Evolutionary conservation across 2,113 vertebrate genomes (phyloP), one percentile per base, ranked within the genome.

Genomic region (Electrona antarctica): DNA sequence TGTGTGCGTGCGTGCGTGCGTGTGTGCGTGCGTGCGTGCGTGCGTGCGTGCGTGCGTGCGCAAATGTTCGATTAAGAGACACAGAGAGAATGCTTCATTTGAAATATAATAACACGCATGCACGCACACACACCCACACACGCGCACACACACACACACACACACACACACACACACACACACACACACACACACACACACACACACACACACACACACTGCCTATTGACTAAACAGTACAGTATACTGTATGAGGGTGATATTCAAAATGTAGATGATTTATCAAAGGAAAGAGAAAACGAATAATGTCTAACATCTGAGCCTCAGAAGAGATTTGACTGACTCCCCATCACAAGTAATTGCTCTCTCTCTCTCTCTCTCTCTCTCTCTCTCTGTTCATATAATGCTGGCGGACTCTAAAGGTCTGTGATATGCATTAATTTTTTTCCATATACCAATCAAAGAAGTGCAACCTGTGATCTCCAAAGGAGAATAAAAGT

Each of bases 361-460:
- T 69, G 55, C 67, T 82, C 54, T 73, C 21, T 69, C 52, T 50
- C 1, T 65, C 49, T 52, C 48, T 54, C n/a, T 49, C 48, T 54
- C n/a, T 49, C 15, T 48, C 12, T 46, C 5, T 46, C 33, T 61
- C 29, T 46, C 41, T 21, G 21, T 50, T 4, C 8, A 13, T 41
- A 10, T 71, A 82, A 80, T 66, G 67, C 10, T 52, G 59, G 5
- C 10, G 33, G 59, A 74, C 77, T 74, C 62, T 67, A 59, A 60
- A 70, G 11, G 9, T 2, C 5, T 3, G 46, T 69, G 5, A 81
- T 75, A 62, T 76, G 69, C 65, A 67, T 21, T n/a, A n/a, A n/a
- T n/a, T n/a, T 11, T 65, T 67, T 77, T 62, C 41, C 14, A 11
- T 66, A 12, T 1, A 76, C 62, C 48, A 83, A 60, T 50, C 59